Evolutionary conservation across 64 coral and sea anemone genomes (phyloP).

Genomic region (Stylophora pistillata): DNA sequence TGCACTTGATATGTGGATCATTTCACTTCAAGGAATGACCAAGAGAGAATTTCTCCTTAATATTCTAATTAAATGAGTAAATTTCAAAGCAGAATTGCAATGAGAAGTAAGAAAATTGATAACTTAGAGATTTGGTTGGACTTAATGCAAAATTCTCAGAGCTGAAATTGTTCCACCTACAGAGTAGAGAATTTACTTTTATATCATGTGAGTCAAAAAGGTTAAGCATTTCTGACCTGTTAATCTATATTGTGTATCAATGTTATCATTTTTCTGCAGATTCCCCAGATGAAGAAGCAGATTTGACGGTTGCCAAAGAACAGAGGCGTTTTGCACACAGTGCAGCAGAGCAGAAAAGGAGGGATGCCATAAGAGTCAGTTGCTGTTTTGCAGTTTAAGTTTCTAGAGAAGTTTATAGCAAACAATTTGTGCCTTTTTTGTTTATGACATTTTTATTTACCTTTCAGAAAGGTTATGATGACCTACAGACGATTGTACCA

Average conservation of each 20-base stretch:
- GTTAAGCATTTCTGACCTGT: neutral
- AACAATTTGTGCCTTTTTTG: neutral
- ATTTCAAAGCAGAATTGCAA: no score
- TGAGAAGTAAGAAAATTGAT: no score
- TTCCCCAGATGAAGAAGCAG: conserved; percentile 69
- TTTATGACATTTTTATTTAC: neutral
- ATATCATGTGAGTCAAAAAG: no score
- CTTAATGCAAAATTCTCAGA: no score
- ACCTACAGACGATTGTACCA: conserved; percentile 89
- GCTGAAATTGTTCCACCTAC: no score
- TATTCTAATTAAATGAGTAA: no score
- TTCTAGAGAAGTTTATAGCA: neutral
- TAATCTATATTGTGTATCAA: neutral
- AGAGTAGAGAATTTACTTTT: no score
- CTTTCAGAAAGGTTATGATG: conserved; percentile 96
- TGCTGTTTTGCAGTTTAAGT: neutral
- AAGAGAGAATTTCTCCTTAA: no score
- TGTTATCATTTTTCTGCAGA: neutral
- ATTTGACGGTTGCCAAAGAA: conserved; percentile 69
- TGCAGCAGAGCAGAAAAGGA: conserved; percentile 95
- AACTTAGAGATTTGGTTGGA: no score
- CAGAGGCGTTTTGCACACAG: conserved; percentile 91
- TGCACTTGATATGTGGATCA: no score
- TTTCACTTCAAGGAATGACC: no score
- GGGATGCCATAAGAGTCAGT: conserved; percentile 93